Evolutionary conservation across 2,888 invertebrate genomes (phyloP), one percentile per base, ranked within the genome.

Genomic region (Diarsia mendica): DNA sequence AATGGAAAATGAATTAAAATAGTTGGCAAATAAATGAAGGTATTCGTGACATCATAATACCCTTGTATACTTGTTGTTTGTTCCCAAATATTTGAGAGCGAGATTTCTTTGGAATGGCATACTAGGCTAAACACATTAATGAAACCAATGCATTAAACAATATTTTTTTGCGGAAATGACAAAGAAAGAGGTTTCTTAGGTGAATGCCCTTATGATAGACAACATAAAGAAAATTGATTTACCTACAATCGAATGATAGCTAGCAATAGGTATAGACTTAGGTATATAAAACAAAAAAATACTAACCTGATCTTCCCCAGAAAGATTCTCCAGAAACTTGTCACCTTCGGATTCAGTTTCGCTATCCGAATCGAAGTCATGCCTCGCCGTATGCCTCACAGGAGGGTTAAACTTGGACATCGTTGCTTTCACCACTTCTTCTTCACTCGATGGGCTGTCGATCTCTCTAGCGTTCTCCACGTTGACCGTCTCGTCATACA

Each of bases 401-500:
- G 96, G 96, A 0, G 96, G 96, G 65, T 94, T 95, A 83, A 96
- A 96, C 90, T 96, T 96, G 1, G 95, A 92, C 96, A 96, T 96
- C 23, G 91, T 93, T 0, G 93, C 91, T 76, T 90, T 89, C 20
- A 93, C 90, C 58, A 92, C 92, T 73, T 92, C 95, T 77, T 92
- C 93, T 78, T 94, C 95, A 28, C 93, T 93, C 20, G 90, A 88
- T 8, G 93, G 91, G 84, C 97, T 97, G 11, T 97, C 96, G 55
- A 97, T 96, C 83, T 97, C 97, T 85, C 95, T 95, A 0, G 97
- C 97, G 85, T 97, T 96, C 72, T 95, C 92, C 64, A 97, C 97
- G 73, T 96, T 95, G 66, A 97, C 97, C 4, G 96, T 97, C 90
- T 97, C 97, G 93, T 97, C 97, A 89, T 97, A 97, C 96, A 97